These are phyloP conservation scores for Drosophila emarginata DNA, from an alignment of 2,888 invertebrate species.

Conservation along the genomic window DNA sequence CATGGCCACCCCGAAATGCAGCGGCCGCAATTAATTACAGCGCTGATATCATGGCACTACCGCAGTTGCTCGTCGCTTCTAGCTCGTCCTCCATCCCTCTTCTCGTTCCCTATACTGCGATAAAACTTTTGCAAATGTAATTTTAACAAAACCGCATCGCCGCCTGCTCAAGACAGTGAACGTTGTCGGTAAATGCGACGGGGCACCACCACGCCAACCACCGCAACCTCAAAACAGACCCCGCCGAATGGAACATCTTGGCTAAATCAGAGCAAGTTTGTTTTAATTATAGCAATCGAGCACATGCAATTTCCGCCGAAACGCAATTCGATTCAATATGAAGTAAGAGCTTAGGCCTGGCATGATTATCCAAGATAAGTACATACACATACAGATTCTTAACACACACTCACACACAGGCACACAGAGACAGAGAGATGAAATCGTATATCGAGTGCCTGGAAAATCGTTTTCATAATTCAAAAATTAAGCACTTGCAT, in stretches of 20 bases:
- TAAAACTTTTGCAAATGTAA: conserved; percentile 78
- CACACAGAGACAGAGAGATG: neutral
- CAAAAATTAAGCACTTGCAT: neutral
- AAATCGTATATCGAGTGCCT: neutral
- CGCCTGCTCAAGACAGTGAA: conserved; percentile 72
- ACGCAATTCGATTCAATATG: conserved; percentile 36
- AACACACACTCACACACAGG: neutral
- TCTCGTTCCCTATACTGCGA: conserved; percentile 59
- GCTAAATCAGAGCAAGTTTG: conserved; percentile 69
- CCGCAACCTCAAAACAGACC: conserved; percentile 18
- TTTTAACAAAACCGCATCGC: conserved; percentile 78
- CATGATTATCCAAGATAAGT: conserved; percentile 8
- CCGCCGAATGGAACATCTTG: conserved; percentile 48
- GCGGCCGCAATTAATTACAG: conserved; percentile 77
- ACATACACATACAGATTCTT: neutral
- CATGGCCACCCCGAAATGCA: conserved; percentile 76
- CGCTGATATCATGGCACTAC: conserved; percentile 68
- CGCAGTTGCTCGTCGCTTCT: conserved; percentile 27
- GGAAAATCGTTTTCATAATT: neutral
- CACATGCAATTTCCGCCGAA: conserved; percentile 74
- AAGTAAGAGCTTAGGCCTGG: neutral
- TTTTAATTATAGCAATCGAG: conserved; percentile 80
- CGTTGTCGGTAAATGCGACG: conserved; percentile 10
- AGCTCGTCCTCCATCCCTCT: conserved; percentile 9
- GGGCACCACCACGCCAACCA: conserved; percentile 19